Evolutionary conservation across 2,797 vertebrate species (phyloP), one percentile per base, ranked within the genome.

Genomic region (Tolypeutes matacus): DNA sequence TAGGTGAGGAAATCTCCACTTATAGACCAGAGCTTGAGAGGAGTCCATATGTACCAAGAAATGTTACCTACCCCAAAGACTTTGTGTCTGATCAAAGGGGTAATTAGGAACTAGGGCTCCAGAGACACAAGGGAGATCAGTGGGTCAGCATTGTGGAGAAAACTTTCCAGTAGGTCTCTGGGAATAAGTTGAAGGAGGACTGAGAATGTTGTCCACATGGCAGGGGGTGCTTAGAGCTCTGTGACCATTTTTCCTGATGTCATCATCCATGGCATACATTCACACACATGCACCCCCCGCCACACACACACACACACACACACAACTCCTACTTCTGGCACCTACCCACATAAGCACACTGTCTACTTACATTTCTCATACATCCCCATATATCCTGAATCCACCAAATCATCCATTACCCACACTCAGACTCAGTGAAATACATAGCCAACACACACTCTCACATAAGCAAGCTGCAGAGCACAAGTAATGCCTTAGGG

Each of bases 11-110:
- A 53, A 83, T 15, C 8, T 84, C 39, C 72, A 34, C 29, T 60
- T 73, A 11, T 20, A 53, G 42, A 73, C 17, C 9, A 93, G 60
- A 86, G 23, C 65, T 93, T 64, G 36, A 96, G 67, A 91, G 39
- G 75, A n/a, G 5, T 9, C 34, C 20, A 0, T 6, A 31, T 39
- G 14, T 88, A 72, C 49, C 77, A 86, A 34, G 82, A 86, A 81
- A 49, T 86, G 17, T 4, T 73, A 3, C n/a, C 34, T 67, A 29
- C 29, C 73, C 34, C 20, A 49, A 7, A 56, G 20, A 75, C 18
- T 92, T 36, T 42, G 14, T 76, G 21, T 34, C 56, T 82, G 64
- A n/a, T 46, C 67, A 23, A 46, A 46, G 4, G 18, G 69, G 25
- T 39, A 65, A 15, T 42, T 67, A 88, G 46, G 18, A n/a, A 7